These are phyloP conservation scores for Gryllus longicercus DNA, from an alignment of 2,888 invertebrate species.

Conservation along the genomic window DNA sequence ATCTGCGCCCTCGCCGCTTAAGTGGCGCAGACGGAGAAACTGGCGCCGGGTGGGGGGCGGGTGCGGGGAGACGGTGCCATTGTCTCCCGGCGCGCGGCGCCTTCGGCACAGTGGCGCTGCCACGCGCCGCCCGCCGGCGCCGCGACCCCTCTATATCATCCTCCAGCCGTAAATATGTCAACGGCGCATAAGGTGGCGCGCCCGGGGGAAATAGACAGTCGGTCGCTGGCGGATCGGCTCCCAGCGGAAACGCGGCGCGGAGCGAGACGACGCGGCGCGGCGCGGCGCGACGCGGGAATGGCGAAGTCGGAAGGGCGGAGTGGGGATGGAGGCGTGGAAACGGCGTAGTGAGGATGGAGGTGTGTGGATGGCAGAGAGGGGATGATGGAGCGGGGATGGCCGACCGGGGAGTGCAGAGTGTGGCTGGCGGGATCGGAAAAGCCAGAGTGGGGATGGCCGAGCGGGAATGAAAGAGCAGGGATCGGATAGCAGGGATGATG, in stretches of 20 bases:
- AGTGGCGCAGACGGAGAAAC: conserved; percentile 17
- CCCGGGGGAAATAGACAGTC: not conserved
- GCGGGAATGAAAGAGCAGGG: too few relatives aligned
- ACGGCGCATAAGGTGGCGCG: not conserved
- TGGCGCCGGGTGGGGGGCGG: not conserved
- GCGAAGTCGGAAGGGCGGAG: not conserved
- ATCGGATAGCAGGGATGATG: too few relatives aligned
- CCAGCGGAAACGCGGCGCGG: not conserved
- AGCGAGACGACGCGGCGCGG: too few relatives aligned
- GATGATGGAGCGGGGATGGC: too few relatives aligned
- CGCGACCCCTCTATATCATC: conserved; percentile 5
- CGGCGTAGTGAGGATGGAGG: too few relatives aligned
- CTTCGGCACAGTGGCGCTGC: not conserved
- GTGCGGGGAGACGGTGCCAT: not conserved
- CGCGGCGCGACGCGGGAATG: not conserved
- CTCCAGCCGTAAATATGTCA: not conserved
- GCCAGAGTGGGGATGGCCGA: too few relatives aligned
- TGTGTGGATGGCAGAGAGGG: too few relatives aligned
- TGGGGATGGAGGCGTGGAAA: too few relatives aligned
- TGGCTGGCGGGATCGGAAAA: rapidly evolving
- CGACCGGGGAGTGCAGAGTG: too few relatives aligned
- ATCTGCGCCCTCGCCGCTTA: conserved; percentile 3
- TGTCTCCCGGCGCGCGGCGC: not conserved
- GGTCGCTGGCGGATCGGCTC: not conserved
- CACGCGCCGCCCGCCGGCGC: too few relatives aligned